phyloP scores from a whole-genome alignment of 2,797 vertebrate genomes.

The Scyliorhinus canicula region DNA sequence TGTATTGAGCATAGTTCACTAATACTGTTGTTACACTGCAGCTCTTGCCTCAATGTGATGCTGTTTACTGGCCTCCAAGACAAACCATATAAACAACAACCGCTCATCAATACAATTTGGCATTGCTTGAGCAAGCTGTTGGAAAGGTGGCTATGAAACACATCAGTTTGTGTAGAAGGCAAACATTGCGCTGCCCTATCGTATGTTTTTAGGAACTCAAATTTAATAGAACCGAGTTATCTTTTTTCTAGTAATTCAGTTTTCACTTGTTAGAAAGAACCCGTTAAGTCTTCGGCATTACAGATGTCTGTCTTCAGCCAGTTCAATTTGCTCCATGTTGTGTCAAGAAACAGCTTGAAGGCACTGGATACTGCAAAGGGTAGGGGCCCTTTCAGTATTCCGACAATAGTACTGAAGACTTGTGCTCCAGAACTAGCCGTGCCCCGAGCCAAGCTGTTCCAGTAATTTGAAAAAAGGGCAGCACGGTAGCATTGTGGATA shows the following conservation, averaged over 20 bases:
- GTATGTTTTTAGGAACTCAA: neutral
- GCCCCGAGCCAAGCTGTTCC: too few species aligned
- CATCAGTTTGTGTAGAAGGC: neutral
- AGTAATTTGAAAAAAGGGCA: too few species aligned
- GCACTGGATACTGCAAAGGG: too few species aligned
- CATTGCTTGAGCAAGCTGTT: neutral
- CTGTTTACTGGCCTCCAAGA: neutral
- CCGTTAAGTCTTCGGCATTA: neutral
- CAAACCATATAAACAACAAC: neutral
- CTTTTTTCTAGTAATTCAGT: neutral
- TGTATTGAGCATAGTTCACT: neutral
- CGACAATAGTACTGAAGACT: too few species aligned
- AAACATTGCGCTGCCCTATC: neutral
- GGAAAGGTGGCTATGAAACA: neutral
- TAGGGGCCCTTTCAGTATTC: too few species aligned
- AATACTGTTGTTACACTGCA: neutral
- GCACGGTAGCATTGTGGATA: too few species aligned
- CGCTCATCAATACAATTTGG: neutral
- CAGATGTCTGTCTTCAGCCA: too few species aligned
- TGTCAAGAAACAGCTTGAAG: too few species aligned
- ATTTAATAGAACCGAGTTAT: neutral
- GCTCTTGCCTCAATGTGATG: neutral
- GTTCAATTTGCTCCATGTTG: too few species aligned
- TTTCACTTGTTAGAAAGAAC: neutral
- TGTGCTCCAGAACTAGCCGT: too few species aligned